A percentile compares a stretch with the other conserved stretches of the same genome.
phyloP scores from a whole-genome alignment of 2,797 vertebrate species.

The Lerista edwardsae region DNA sequence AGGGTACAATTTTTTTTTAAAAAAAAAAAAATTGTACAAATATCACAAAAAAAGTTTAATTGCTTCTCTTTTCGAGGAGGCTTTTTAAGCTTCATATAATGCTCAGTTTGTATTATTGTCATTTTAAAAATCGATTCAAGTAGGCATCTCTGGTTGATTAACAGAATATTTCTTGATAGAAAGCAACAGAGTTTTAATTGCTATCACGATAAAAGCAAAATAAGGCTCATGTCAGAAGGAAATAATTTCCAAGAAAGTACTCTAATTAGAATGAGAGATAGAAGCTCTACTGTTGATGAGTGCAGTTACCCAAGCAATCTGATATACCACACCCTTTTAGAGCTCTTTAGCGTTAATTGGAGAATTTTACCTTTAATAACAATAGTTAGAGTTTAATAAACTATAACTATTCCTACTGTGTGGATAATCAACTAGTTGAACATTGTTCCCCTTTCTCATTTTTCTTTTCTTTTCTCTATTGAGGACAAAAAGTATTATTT shows the following conservation, averaged over 20 bases:
- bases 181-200: constrained; percentile 51
- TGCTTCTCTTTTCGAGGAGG: background rate
- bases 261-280: constrained; percentile 42
- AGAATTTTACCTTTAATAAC: constrained; percentile 33
- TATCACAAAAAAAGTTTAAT: constrained; percentile 42
- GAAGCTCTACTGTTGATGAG: constrained; percentile 38
- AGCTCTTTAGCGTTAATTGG: constrained; percentile 36
- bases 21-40: background rate
- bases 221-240: constrained; percentile 40
- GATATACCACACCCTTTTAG: constrained; percentile 32
- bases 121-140: constrained; percentile 42
- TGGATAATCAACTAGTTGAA: constrained; percentile 35
- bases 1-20: background rate
- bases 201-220: constrained; percentile 52
- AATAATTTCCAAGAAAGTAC: constrained; percentile 44
- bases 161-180: constrained; percentile 50
- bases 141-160: constrained; percentile 49
- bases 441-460: background rate
- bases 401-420: constrained; percentile 26
- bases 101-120: constrained; percentile 19
- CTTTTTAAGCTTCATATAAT: constrained; percentile 7
- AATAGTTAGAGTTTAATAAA: too few relatives aligned
- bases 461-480: constrained; percentile 27
- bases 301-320: background rate
- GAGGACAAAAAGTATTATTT: constrained; percentile 37